phyloP scores from a whole-genome alignment of 2,797 vertebrate species.

The Sebastes umbrosus region DNA sequence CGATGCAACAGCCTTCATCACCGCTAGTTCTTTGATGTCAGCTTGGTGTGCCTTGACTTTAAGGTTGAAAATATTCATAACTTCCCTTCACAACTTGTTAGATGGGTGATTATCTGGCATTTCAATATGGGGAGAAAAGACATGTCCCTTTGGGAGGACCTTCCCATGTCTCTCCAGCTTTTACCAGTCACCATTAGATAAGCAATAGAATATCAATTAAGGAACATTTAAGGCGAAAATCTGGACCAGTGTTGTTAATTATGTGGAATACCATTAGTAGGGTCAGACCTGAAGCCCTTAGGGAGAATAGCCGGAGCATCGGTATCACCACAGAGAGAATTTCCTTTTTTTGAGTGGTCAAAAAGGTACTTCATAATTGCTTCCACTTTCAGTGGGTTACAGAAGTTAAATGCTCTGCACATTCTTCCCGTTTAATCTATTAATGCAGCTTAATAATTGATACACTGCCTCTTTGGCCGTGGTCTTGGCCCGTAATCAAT shows the following conservation, averaged over 20 bases:
- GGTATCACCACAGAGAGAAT: not conserved
- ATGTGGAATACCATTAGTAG: constrained; percentile 27
- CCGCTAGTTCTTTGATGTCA: not conserved
- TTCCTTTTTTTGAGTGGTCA: constrained; percentile 47
- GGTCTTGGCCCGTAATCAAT: constrained; percentile 72
- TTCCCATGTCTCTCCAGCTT: not conserved
- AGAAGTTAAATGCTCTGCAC: constrained; percentile 74
- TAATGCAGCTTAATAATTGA: constrained; percentile 83
- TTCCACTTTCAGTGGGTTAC: constrained; percentile 69
- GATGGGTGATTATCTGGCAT: constrained; percentile 2
- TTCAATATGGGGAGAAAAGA: not conserved
- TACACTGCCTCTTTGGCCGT: constrained; percentile 65
- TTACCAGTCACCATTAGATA: constrained; percentile 11
- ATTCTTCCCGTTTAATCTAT: constrained; percentile 79
- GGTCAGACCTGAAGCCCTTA: constrained; percentile 25
- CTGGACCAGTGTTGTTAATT: constrained; percentile 44
- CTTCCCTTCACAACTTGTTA: not conserved
- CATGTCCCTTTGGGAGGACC: not conserved
- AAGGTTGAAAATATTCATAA: not conserved
- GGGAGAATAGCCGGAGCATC: not conserved
- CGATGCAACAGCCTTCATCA: not conserved
- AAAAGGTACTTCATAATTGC: constrained; percentile 67
- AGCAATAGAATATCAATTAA: constrained; percentile 43
- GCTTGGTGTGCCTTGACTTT: accelerated
- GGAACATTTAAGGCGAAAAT: constrained; percentile 11